phyloP scores from a whole-genome alignment of 2,113 vertebrate genomes.

The Desmodus rotundus region DNA sequence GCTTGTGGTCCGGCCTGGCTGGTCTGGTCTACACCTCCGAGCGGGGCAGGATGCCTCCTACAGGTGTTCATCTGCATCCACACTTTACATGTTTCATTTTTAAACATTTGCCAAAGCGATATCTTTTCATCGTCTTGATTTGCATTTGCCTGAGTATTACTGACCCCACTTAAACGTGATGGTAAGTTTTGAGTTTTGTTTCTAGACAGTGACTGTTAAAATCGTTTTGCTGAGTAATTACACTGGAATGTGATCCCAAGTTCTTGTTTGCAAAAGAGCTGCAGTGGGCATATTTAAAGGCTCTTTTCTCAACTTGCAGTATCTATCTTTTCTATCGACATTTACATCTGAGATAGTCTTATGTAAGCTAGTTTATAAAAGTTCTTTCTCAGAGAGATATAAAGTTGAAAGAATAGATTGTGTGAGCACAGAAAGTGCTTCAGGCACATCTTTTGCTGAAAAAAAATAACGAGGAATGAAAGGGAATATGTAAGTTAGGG shows the following conservation, averaged over 20 bases:
- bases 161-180: background rate
- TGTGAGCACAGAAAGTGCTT: conserved; percentile 77
- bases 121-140: background rate
- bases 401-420: conserved; percentile 75
- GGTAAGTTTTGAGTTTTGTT: background rate
- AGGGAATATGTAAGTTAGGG: conserved; percentile 75
- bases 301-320: conserved; percentile 17
- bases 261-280: fast-evolving
- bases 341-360: conserved; percentile 71
- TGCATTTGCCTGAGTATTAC: background rate
- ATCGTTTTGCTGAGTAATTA: background rate
- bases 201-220: background rate
- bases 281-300: conserved; percentile 7
- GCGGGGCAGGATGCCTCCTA: background rate
- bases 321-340: conserved; percentile 34
- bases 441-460: conserved; percentile 76
- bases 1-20: background rate
- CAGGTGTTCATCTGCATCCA: background rate
- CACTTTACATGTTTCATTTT: background rate
- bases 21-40: background rate
- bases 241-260: background rate
- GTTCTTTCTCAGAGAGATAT: conserved; percentile 68
- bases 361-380: conserved; percentile 71
- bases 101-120: background rate
- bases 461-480: conserved; percentile 78